These are phyloP conservation scores for Acronicta psi DNA, from an alignment of 2,888 invertebrate species.

Conservation along the genomic window DNA sequence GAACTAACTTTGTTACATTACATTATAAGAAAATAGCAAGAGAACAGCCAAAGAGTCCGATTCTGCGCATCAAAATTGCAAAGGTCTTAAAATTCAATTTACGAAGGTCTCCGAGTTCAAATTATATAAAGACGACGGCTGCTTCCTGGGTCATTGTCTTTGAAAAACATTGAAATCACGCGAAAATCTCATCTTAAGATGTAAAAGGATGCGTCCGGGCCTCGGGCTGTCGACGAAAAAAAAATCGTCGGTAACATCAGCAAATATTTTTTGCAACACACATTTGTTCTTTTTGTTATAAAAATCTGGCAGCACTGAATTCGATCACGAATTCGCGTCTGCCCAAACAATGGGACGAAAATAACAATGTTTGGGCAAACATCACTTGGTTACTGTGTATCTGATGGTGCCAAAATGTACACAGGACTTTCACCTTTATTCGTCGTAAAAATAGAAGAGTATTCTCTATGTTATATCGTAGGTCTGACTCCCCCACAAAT, in stretches of 20 bases:
- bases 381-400: slow-evolving; percentile 53
- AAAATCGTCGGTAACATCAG: slow-evolving; percentile 52
- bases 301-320: slow-evolving; percentile 74
- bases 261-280: slow-evolving; percentile 61
- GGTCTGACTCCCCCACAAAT: slow-evolving; percentile 61
- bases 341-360: slow-evolving; percentile 66
- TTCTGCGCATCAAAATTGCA: slow-evolving; percentile 12
- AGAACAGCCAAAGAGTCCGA: neutral
- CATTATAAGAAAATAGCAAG: neutral
- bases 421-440: slow-evolving; percentile 23
- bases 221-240: slow-evolving; percentile 41
- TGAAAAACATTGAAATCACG: slow-evolving; percentile 23
- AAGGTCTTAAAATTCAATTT: slow-evolving; percentile 34
- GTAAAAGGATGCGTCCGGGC: slow-evolving; percentile 36
- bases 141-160: slow-evolving; percentile 35
- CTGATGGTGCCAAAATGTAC: slow-evolving; percentile 34
- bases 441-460: slow-evolving; percentile 19
- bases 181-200: slow-evolving; percentile 15
- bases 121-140: slow-evolving; percentile 40
- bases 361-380: slow-evolving; percentile 73
- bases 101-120: slow-evolving; percentile 30
- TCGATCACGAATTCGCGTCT: slow-evolving; percentile 72
- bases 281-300: slow-evolving; percentile 66
- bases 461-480: slow-evolving; percentile 19
- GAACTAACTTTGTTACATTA: neutral